phyloP scores from a whole-genome alignment of 1,140 invertebrate species.

The Linepithema humile region DNA sequence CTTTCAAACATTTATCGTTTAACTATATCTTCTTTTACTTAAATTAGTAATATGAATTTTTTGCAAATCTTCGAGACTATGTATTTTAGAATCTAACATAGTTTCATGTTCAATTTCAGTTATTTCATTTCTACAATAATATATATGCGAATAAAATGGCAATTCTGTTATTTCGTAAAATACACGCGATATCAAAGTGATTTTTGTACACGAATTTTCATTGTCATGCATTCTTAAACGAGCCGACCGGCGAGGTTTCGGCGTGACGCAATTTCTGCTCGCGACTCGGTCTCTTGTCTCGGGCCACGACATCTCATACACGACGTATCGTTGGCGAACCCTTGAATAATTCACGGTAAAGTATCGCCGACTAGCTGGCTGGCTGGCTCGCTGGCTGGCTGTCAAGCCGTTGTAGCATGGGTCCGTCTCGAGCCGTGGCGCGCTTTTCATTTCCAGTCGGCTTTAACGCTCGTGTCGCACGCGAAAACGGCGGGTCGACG shows the following conservation, averaged over 20 bases:
- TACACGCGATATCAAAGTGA: no score
- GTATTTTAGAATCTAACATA: slow-evolving; percentile 11
- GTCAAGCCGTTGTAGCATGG: slow-evolving; percentile 44
- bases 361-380: slow-evolving; percentile 67
- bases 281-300: slow-evolving; percentile 62
- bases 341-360: slow-evolving; percentile 64
- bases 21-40: no score
- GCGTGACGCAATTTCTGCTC: slow-evolving; percentile 33
- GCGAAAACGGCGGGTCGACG: slow-evolving; percentile 68
- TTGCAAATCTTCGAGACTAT: neutral
- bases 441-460: slow-evolving; percentile 69
- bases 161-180: no score
- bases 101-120: slow-evolving; percentile 7
- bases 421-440: slow-evolving; percentile 54
- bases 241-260: slow-evolving; percentile 5
- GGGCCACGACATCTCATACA: slow-evolving; percentile 66
- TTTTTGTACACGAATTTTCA: no score
- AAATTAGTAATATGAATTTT: no score
- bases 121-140: slow-evolving; percentile 14
- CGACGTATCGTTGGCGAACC: slow-evolving; percentile 75
- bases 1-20: no score
- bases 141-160: no score
- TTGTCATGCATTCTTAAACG: no score
- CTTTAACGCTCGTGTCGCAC: slow-evolving; percentile 72
- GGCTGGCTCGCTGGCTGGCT: slow-evolving; percentile 67